Percentiles rank a stretch among this genome's conserved stretches.
Evolutionary conservation across 2,113 vertebrate species (phyloP).

Genomic region (Helogale parvula): DNA sequence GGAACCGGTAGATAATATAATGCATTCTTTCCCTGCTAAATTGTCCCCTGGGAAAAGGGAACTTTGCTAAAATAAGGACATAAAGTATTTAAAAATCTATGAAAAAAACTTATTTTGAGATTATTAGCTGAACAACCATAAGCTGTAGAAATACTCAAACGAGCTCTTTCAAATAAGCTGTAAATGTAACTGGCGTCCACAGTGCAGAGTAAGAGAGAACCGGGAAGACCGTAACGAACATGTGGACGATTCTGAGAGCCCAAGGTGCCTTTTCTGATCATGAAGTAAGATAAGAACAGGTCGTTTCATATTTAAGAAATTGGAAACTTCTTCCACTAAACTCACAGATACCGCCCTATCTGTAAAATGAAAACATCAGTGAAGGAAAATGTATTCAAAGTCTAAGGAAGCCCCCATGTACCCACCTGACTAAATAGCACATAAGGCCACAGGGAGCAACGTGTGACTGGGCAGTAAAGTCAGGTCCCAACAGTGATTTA

Average conservation of each 20-base stretch:
- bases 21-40: background rate
- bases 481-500: background rate
- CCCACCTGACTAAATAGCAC: background rate
- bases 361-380: background rate
- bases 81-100: background rate
- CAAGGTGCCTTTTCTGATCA: background rate
- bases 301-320: slow-evolving; percentile 25
- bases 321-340: background rate
- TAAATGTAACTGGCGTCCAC: background rate
- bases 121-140: slow-evolving; percentile 24
- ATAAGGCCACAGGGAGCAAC: background rate
- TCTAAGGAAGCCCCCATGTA: background rate
- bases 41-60: background rate
- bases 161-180: background rate
- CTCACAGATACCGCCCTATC: background rate
- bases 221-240: background rate
- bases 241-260: background rate
- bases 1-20: background rate
- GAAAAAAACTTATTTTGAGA: slow-evolving; percentile 5
- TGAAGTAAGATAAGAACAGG: background rate
- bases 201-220: background rate
- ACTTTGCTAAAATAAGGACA: slow-evolving; percentile 33
- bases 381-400: background rate
- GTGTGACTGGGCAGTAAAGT: background rate
- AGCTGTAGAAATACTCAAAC: background rate